Base-by-base conservation (phyloP, 2,797 vertebrate species). In the Acipenser transmontanus region DNA sequence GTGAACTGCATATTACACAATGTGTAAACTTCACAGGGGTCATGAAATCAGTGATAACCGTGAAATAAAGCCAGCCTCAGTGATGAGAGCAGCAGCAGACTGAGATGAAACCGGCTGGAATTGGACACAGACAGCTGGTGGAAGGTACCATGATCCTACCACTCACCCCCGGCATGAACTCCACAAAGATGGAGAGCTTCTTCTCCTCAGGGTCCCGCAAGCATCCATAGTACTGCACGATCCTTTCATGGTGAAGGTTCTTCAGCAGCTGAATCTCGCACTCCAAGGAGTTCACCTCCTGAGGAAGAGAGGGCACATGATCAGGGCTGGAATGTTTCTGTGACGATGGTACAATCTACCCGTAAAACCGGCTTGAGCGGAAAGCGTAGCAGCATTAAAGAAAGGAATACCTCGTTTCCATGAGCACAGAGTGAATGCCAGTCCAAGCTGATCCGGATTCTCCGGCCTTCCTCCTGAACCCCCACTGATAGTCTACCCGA, bases 211-310 rank as follows among this genome's bases (percentile, higher is more conserved):
- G 84, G 74, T 97, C 95, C 65, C 94, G 84, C 63, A 94, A 82
- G 66, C 93, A 95, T 7, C 95, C 95, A 0, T 94, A 96, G 83
- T 97, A 97, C 85, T 95, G 95, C 60, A 97, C 95, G 0, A 97
- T 97, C 61, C 94, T 88, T 68, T 97, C 93, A 0, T 97, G 95
- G 9, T 81, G 91, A 66, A 96, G 89, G 63, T 95, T 95, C 84
- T 96, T 97, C 81, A 97, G 80, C 76, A 97, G 89, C 88, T 97
- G 95, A 64, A 97, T 94, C 89, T 97, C 95, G 78, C 95, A 97
- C 85, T 97, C 95, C 12, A 97, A 85, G 71, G 95, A 94, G 1
- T 94, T 95, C 77, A 96, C 95, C 76, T 97, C 95, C 94, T 96
- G 63, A 64, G 66, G 66, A 61, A 10, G 66, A 77, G 57, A 64